Percentiles rank a stretch among this genome's conserved stretches.
These are phyloP conservation scores for Chlamydotis undulata DNA, from an alignment of 2,113 vertebrate species.

Conservation along the genomic window DNA sequence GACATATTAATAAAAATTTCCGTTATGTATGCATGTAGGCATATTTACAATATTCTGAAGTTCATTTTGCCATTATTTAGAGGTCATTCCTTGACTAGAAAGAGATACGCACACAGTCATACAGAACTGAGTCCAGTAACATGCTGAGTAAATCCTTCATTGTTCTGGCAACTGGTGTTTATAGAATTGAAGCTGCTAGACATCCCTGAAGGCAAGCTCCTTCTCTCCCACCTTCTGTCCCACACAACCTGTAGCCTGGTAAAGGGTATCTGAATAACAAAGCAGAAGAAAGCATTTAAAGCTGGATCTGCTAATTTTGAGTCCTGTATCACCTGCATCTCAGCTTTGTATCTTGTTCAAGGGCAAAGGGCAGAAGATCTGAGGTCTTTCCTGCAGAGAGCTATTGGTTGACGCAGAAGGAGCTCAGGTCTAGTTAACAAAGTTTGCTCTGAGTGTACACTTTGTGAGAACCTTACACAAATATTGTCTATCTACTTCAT, in stretches of 20 bases:
- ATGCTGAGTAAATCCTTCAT: not conserved
- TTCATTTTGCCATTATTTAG: not conserved
- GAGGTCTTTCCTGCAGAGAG: not conserved
- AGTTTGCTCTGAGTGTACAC: slow-evolving; percentile 7
- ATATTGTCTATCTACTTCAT: not conserved
- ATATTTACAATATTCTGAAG: not conserved
- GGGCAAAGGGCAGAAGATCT: not conserved
- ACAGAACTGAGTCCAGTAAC: not conserved
- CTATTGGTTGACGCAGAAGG: not conserved
- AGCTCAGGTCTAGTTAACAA: not conserved
- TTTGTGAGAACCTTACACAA: slow-evolving; percentile 35
- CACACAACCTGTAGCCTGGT: not conserved
- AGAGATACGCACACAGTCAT: not conserved
- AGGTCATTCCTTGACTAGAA: not conserved
- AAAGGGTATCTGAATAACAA: not conserved
- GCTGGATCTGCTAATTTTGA: not conserved
- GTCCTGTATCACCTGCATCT: not conserved
- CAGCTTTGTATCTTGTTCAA: not conserved
- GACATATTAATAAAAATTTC: not conserved
- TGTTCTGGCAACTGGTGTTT: not conserved
- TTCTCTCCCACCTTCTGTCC: not conserved
- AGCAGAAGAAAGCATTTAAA: not conserved
- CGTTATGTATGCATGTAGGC: not conserved
- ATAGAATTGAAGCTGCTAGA: not conserved
- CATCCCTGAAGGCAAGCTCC: not conserved